Conservation (phyloP, 2,797 vertebrate genomes). For the Pipistrellus kuhlii region DNA sequence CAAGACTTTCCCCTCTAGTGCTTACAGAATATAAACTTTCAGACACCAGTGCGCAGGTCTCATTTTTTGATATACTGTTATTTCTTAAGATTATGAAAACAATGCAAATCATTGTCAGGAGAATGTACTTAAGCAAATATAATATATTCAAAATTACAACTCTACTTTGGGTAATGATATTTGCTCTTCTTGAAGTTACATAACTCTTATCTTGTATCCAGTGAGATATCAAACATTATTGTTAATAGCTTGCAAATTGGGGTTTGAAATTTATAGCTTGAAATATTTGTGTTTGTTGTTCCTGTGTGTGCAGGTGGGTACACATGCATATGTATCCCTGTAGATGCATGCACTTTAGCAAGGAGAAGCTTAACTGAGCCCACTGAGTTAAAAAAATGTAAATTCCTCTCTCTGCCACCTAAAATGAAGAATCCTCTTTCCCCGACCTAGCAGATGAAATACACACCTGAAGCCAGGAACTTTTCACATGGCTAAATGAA, state of each 20-base stretch:
- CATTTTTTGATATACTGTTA: not conserved
- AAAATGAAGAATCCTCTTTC: not conserved
- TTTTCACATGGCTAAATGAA: slow-evolving; percentile 60
- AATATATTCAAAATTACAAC: slow-evolving; percentile 30
- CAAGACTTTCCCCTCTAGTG: not conserved
- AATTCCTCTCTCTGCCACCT: not conserved
- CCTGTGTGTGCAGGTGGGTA: not conserved
- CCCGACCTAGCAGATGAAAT: slow-evolving; percentile 27
- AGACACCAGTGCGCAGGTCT: not conserved
- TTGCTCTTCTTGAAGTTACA: slow-evolving; percentile 12
- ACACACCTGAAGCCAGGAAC: slow-evolving; percentile 23
- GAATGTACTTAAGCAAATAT: not conserved
- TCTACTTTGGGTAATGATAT: not conserved
- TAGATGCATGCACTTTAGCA: not conserved
- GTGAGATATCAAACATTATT: slow-evolving; percentile 37
- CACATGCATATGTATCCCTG: not conserved
- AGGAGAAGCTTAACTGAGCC: not conserved
- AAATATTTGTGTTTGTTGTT: slow-evolving; percentile 37
- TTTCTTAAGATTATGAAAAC: slow-evolving; percentile 51
- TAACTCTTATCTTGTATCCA: slow-evolving; percentile 24
- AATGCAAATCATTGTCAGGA: slow-evolving; percentile 2
- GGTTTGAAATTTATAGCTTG: slow-evolving; percentile 41
- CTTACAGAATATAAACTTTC: not conserved
- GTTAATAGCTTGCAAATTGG: slow-evolving; percentile 31
- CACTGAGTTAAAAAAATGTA: not conserved